Evolutionary conservation across 2,888 invertebrate genomes (phyloP).

Genomic region (Melanophora roralis): DNA sequence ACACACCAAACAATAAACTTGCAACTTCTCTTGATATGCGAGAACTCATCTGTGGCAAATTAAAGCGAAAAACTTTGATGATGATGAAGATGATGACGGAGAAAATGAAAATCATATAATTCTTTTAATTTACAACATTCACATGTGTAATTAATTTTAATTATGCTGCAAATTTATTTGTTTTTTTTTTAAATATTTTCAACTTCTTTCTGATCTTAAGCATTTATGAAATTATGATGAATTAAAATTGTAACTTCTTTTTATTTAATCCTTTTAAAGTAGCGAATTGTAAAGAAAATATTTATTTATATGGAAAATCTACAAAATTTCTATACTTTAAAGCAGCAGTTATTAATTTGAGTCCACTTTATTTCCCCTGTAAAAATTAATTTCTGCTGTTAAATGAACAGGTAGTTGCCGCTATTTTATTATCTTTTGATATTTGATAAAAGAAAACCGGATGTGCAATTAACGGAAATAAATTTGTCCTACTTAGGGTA

Average conservation of each 20-base stretch:
- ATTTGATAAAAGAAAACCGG: background rate
- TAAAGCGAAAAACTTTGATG: slow-evolving; percentile 36
- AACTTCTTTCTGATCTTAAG: slow-evolving; percentile 25
- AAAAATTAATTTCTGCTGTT: slow-evolving; percentile 26
- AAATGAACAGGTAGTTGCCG: background rate
- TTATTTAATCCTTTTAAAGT: background rate
- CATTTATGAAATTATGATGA: slow-evolving; percentile 56
- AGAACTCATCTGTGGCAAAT: slow-evolving; percentile 48
- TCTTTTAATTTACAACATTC: slow-evolving; percentile 35
- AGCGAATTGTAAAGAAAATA: slow-evolving; percentile 32
- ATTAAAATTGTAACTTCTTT: slow-evolving; percentile 10
- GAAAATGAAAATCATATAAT: background rate
- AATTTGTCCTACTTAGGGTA: slow-evolving; percentile 1
- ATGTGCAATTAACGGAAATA: background rate
- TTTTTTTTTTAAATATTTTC: background rate
- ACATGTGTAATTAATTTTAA: slow-evolving; percentile 62
- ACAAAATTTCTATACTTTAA: slow-evolving; percentile 15
- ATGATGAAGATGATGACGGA: background rate
- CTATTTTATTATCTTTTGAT: background rate
- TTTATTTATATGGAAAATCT: background rate
- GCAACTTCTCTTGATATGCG: slow-evolving; percentile 35
- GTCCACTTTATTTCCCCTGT: background rate
- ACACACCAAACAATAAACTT: background rate
- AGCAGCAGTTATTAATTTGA: slow-evolving; percentile 32
- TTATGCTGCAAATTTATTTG: slow-evolving; percentile 51